Percentiles rank a stretch among this genome's conserved stretches.
Conservation (phyloP, 2,888 invertebrate genomes). For the Auanema freiburgensis region DNA sequence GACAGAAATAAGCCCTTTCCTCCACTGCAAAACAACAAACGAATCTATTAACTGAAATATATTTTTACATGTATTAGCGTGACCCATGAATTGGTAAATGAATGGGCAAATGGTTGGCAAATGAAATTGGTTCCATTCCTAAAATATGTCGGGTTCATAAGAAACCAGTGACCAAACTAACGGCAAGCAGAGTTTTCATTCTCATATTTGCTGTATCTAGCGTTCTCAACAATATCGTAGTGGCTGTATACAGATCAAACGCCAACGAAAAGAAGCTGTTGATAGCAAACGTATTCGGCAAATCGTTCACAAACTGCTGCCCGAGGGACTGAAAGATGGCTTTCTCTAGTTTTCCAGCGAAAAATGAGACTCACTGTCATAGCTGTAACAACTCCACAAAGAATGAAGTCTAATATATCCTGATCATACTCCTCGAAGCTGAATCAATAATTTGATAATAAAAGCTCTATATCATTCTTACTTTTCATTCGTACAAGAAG, state of each 20-base stretch:
- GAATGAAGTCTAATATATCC: conserved; percentile 21
- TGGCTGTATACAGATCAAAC: too few species aligned
- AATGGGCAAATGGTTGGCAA: conserved; percentile 15
- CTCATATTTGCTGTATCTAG: too few species aligned
- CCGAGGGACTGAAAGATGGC: background rate
- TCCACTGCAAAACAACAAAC: background rate
- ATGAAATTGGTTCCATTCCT: conserved; percentile 33
- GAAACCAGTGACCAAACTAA: background rate
- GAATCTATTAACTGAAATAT: conserved; percentile 6
- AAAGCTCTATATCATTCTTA: too few species aligned
- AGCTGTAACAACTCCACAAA: conserved; percentile 31
- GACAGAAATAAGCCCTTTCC: background rate
- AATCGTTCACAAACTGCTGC: background rate
- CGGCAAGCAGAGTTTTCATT: too few species aligned
- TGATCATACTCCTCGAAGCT: too few species aligned
- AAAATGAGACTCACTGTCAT: conserved; percentile 21
- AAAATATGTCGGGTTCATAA: background rate
- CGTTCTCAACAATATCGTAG: too few species aligned
- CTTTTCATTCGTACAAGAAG: too few species aligned
- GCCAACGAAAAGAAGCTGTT: too few species aligned
- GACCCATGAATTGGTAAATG: conserved; percentile 9
- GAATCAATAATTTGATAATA: too few species aligned
- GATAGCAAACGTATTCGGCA: background rate
- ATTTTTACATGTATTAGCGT: too few species aligned
- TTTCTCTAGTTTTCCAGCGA: background rate